A percentile compares a stretch with the other conserved stretches of the same genome.
Conservation (phyloP, 2,797 vertebrate genomes). For the Pogonophryne albipinna region DNA sequence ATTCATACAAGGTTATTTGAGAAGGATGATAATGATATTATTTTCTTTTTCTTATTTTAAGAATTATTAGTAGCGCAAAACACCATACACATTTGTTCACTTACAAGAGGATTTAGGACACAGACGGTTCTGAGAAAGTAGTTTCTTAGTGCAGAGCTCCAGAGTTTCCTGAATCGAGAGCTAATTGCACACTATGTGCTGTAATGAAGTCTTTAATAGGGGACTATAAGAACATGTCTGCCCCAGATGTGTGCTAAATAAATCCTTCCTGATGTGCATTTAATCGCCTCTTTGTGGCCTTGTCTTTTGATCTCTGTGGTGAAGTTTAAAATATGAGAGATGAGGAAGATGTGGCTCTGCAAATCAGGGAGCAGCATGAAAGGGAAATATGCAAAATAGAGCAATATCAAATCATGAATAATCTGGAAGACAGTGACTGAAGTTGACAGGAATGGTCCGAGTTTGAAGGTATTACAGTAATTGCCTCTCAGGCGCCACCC, state of each 20-base stretch:
- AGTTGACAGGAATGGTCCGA: conserved; percentile 68
- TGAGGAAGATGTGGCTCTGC: conserved; percentile 24
- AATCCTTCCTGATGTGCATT: conserved; percentile 76
- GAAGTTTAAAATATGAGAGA: conserved; percentile 66
- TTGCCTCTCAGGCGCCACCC: conserved; percentile 65
- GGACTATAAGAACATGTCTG: conserved; percentile 56
- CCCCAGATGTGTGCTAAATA: conserved; percentile 72
- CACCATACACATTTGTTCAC: conserved; percentile 29
- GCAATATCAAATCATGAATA: conserved; percentile 51
- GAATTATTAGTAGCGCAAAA: not conserved
- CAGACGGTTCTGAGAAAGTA: conserved; percentile 2
- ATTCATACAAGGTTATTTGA: not conserved
- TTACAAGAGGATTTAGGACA: conserved; percentile 18
- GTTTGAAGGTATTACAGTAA: conserved; percentile 76
- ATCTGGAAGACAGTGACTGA: conserved; percentile 54
- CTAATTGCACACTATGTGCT: conserved; percentile 39
- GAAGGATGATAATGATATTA: not conserved
- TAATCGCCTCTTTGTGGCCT: conserved; percentile 78
- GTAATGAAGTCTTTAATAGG: conserved; percentile 72
- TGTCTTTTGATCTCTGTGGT: conserved; percentile 79
- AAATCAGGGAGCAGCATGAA: conserved; percentile 45
- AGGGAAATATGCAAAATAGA: conserved; percentile 65
- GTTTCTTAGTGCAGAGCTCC: not conserved
- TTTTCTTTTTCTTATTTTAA: not conserved
- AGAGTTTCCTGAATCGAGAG: conserved; percentile 25